Percentiles rank a stretch among this genome's conserved stretches.
Evolutionary conservation across 23 tunicate genomes (phyloP).

Genomic region (Botrylloides violaceus): DNA sequence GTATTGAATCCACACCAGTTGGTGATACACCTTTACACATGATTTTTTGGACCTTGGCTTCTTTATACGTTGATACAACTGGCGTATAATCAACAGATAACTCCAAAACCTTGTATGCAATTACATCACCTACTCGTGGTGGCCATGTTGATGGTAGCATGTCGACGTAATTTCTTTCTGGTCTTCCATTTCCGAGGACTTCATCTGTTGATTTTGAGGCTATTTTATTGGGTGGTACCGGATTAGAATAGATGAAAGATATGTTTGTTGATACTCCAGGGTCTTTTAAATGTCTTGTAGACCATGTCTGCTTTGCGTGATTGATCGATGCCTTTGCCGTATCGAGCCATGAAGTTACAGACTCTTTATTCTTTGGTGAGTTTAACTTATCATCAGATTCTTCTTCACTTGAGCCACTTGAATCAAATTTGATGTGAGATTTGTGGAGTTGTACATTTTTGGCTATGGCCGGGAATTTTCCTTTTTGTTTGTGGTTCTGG

Average conservation of each 20-base stretch:
- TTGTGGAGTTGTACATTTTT: no score
- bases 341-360: background rate
- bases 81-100: slow-evolving; percentile 69
- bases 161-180: slow-evolving; percentile 16
- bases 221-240: background rate
- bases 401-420: background rate
- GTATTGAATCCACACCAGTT: slow-evolving; percentile 6
- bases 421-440: background rate
- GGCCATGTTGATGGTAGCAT: slow-evolving; percentile 50
- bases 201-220: background rate
- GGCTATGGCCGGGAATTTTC: no score
- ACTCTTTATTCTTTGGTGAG: background rate
- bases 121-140: slow-evolving; percentile 42
- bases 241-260: background rate
- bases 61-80: slow-evolving; percentile 31
- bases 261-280: slow-evolving; percentile 12
- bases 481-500: no score
- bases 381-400: background rate
- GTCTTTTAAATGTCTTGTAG: background rate
- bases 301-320: background rate
- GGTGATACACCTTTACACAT: background rate
- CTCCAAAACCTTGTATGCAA: slow-evolving; percentile 58
- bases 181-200: background rate
- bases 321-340: background rate
- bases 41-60: slow-evolving; percentile 29